Evolutionary conservation across 2,888 invertebrate genomes (phyloP).

Genomic region (Watsonalla cultraria): DNA sequence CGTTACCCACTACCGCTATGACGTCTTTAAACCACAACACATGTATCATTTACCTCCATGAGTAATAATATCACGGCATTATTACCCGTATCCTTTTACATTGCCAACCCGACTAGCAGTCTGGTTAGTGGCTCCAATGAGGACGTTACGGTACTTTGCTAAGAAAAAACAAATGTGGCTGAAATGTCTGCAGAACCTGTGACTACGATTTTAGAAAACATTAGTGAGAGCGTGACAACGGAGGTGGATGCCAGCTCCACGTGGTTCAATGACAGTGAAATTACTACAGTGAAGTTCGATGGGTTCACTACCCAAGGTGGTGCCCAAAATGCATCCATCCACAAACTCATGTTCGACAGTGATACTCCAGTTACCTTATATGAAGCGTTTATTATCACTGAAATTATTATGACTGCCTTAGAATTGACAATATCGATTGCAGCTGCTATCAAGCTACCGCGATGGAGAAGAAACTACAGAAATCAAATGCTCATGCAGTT

Average conservation of each 20-base stretch:
- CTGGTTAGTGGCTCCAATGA: slow-evolving; percentile 23
- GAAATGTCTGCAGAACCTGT: slow-evolving; percentile 40
- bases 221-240: slow-evolving; percentile 11
- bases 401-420: slow-evolving; percentile 60
- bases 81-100: slow-evolving; percentile 51
- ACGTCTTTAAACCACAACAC: slow-evolving; percentile 51
- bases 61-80: slow-evolving; percentile 42
- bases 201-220: slow-evolving; percentile 13
- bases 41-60: slow-evolving; percentile 44
- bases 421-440: slow-evolving; percentile 51
- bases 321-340: slow-evolving; percentile 10
- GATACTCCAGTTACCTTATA: slow-evolving; percentile 27
- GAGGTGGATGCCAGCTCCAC: slow-evolving; percentile 9
- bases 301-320: neutral
- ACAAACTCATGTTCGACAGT: slow-evolving; percentile 4
- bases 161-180: slow-evolving; percentile 25
- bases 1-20: slow-evolving; percentile 38
- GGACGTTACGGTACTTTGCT: slow-evolving; percentile 10
- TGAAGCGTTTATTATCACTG: slow-evolving; percentile 49
- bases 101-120: slow-evolving; percentile 25
- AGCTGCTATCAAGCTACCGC: slow-evolving; percentile 53
- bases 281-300: slow-evolving; percentile 12
- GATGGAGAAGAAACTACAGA: slow-evolving; percentile 66
- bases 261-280: slow-evolving; percentile 18
- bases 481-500: slow-evolving; percentile 70